Evolutionary conservation across 2,797 vertebrate genomes (phyloP).

Genomic region (Typhlichthys eigenmanni): DNA sequence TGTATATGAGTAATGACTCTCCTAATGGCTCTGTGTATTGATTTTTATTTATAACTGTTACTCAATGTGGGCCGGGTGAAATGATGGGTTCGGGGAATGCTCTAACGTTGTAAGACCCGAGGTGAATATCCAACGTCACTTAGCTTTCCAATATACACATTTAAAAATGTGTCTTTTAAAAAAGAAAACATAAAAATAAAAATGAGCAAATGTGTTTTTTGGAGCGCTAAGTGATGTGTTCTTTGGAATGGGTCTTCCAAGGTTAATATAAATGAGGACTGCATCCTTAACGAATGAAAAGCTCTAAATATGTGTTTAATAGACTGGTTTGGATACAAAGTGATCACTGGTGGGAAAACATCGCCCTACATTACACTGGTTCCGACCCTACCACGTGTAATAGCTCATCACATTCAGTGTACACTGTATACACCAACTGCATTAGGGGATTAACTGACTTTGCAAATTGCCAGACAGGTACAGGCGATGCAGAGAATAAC

Average conservation of each 20-base stretch:
- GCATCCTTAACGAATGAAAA: neutral
- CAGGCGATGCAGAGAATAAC: slow-evolving; percentile 64
- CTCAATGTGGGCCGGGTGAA: slow-evolving; percentile 11
- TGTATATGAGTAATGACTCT: slow-evolving; percentile 24
- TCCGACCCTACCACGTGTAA: neutral
- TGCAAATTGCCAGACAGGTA: slow-evolving; percentile 64
- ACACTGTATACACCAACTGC: slow-evolving; percentile 11
- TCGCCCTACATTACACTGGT: too few species aligned
- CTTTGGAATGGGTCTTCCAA: too few species aligned
- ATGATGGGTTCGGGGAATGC: slow-evolving; percentile 1
- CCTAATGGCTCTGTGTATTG: slow-evolving; percentile 41
- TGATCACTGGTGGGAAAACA: too few species aligned
- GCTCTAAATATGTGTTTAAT: too few species aligned
- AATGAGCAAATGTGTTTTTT: too few species aligned
- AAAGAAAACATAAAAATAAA: too few species aligned
- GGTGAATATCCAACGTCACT: too few species aligned
- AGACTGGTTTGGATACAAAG: too few species aligned
- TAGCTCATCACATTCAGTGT: neutral
- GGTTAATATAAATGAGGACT: neutral
- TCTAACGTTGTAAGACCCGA: too few species aligned
- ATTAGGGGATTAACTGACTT: slow-evolving; percentile 60
- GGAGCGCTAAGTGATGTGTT: too few species aligned
- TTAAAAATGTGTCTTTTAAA: too few species aligned
- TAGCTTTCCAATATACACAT: too few species aligned
- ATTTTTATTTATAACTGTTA: slow-evolving; percentile 27